These are phyloP conservation scores for Brachyalestes nurse DNA, from an alignment of 2,797 vertebrate genomes.

Conservation along the genomic window DNA sequence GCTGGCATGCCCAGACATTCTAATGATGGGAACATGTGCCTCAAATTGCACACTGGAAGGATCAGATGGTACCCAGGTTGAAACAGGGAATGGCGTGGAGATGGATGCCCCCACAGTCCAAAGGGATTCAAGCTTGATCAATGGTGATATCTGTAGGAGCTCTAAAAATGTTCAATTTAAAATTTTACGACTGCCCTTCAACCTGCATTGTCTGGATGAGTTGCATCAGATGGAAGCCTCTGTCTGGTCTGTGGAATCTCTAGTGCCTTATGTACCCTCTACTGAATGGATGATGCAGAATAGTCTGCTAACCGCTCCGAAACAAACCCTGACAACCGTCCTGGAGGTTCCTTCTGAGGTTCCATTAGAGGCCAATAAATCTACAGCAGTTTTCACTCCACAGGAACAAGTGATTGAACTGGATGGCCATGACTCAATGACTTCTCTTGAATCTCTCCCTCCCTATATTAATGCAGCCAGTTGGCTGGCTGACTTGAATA, in stretches of 20 bases:
- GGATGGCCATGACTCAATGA: conserved; percentile 59
- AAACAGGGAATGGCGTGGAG: background rate
- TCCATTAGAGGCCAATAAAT: background rate
- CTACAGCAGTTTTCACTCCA: background rate
- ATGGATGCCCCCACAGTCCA: background rate
- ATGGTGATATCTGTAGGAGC: conserved; percentile 2
- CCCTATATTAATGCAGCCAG: conserved; percentile 74
- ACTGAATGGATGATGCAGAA: conserved; percentile 60
- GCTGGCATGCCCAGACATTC: conserved; percentile 69
- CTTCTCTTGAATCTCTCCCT: conserved; percentile 71
- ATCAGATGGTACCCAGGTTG: background rate
- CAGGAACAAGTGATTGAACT: conserved; percentile 28
- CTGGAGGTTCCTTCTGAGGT: conserved; percentile 28
- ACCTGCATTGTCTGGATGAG: conserved; percentile 68
- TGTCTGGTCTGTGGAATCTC: conserved; percentile 74
- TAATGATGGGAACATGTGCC: conserved; percentile 55
- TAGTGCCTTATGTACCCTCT: conserved; percentile 63
- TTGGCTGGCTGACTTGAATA: conserved; percentile 74
- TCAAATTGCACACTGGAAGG: conserved; percentile 44
- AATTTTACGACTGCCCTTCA: conserved; percentile 70
- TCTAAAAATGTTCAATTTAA: conserved; percentile 62
- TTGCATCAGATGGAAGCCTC: conserved; percentile 72
- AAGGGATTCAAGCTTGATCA: conserved; percentile 17
- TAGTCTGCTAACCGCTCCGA: conserved; percentile 39
- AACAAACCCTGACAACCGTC: conserved; percentile 15